phyloP scores from a whole-genome alignment of 30 jellyfish, hydroid and myxozoan species.

The Aurelia aurita region DNA sequence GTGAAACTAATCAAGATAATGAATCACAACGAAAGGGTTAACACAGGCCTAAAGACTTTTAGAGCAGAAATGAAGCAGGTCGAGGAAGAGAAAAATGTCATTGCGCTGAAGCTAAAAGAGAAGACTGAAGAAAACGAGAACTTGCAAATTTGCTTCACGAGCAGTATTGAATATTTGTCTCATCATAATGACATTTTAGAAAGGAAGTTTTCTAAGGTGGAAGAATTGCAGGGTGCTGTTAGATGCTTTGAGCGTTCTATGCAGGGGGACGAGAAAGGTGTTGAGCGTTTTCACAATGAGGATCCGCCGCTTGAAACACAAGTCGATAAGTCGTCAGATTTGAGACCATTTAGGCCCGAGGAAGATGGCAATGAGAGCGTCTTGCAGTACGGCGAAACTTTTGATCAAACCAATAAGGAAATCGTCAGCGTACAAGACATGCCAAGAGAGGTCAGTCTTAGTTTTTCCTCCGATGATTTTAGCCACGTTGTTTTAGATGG shows the following conservation, averaged over 20 bases:
- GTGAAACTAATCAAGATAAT: conserved; percentile 15
- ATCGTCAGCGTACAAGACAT: too few species aligned
- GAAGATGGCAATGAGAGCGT: too few species aligned
- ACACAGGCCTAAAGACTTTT: neutral
- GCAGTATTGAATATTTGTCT: conserved; percentile 6
- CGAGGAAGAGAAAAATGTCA: neutral
- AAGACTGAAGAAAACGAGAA: neutral
- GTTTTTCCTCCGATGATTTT: too few species aligned
- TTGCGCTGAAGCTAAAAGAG: conserved; percentile 15
- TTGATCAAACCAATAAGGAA: too few species aligned
- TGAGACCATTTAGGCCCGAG: too few species aligned
- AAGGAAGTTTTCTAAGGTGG: conserved; percentile 11
- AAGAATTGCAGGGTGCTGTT: neutral
- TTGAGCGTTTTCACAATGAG: too few species aligned
- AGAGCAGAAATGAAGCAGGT: neutral
- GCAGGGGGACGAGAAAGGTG: too few species aligned
- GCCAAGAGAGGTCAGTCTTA: too few species aligned
- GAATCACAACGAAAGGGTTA: neutral
- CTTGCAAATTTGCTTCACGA: conserved; percentile 1
- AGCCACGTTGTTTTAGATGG: too few species aligned
- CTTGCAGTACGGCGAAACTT: too few species aligned
- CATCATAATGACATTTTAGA: conserved; percentile 40
- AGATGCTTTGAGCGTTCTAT: neutral
- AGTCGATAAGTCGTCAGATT: too few species aligned
- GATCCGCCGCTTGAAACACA: too few species aligned